A percentile compares a stretch with the other conserved stretches of the same genome.
phyloP scores from a whole-genome alignment of 2,113 vertebrate species.

The Pipra filicauda region DNA sequence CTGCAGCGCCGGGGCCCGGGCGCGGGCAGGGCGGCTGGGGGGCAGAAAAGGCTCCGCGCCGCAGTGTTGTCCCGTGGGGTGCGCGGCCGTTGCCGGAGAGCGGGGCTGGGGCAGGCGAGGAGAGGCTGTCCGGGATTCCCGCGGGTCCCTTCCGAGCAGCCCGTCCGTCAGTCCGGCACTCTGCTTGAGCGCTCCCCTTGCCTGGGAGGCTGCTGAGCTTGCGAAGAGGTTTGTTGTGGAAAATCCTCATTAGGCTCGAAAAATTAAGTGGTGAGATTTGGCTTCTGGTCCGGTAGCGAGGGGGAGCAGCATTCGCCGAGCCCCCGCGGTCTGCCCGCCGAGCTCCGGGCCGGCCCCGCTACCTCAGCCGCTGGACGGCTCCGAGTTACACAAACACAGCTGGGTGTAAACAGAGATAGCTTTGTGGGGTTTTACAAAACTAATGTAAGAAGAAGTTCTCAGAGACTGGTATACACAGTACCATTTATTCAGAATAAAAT shows the following conservation, averaged over 20 bases:
- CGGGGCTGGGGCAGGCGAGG: not conserved
- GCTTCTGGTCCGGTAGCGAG: not conserved
- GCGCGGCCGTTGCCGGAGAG: not conserved
- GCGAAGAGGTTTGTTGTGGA: not conserved
- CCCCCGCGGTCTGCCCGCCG: rapidly evolving
- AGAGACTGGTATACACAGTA: not conserved
- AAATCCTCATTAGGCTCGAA: not conserved
- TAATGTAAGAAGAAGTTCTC: not conserved
- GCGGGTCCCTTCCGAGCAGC: not conserved
- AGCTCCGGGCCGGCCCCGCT: not conserved
- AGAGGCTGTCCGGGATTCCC: too few species aligned
- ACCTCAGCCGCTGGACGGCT: not conserved
- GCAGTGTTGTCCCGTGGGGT: rapidly evolving
- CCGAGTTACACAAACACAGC: not conserved
- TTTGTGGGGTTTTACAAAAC: rapidly evolving
- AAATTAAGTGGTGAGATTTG: rapidly evolving
- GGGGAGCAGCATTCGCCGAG: rapidly evolving
- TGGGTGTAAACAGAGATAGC: rapidly evolving
- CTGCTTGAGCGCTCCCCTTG: not conserved
- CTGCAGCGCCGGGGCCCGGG: not conserved
- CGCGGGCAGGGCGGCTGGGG: not conserved
- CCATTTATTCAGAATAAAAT: not conserved
- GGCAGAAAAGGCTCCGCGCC: rapidly evolving
- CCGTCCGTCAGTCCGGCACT: rapidly evolving
- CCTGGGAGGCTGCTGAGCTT: not conserved